Evolutionary conservation across 2,113 vertebrate genomes (phyloP), one percentile per base, ranked within the genome.

Genomic region (Asarcornis scutulata): DNA sequence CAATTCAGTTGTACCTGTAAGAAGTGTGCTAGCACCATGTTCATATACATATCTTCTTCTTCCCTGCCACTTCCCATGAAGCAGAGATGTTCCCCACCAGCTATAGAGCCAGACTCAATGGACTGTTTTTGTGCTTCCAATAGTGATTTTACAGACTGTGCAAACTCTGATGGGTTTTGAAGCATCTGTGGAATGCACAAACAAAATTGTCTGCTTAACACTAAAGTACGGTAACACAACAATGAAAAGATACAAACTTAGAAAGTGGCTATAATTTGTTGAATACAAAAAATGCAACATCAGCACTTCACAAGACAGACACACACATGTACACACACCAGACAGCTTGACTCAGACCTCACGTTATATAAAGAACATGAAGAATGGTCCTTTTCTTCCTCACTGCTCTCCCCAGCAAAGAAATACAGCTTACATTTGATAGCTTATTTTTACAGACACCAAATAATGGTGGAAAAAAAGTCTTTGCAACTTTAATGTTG

Each of bases 31-130:
- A 99, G 97, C 88, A 99, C 99, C 99, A 99, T 99, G 98, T 99
- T 99, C 99, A 99, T 99, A 94, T 99, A 99, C 99, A 99, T 99
- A 97, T 99, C 99, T 96, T 99, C 99, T 86, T 99, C 99, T 91
- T 99, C 99, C n/a, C 99, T 97, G 80, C 99, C 99, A 50, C 99
- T 99, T 93, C 99, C 99, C 99, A 99, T 99, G 96, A 99, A 99
- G 96, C 99, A 99, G 79, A 99, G 98, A 73, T 99, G 99, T 72
- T 99, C 99, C 75, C 99, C 99, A 18, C 99, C 99, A 88, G 99
- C 99, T 21, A 99, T 90, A 50, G 99, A 99, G 64, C 99, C 99
- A 0, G 99, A 99, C 94, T 99, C 99, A 44, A 99, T 97, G 46
- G 99, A 99, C 50, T 99, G 99, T 36, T 99, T 99, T 97, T 99